These are phyloP conservation scores for Ctenicera cuprea DNA, from an alignment of 2,888 invertebrate species.

Conservation along the genomic window DNA sequence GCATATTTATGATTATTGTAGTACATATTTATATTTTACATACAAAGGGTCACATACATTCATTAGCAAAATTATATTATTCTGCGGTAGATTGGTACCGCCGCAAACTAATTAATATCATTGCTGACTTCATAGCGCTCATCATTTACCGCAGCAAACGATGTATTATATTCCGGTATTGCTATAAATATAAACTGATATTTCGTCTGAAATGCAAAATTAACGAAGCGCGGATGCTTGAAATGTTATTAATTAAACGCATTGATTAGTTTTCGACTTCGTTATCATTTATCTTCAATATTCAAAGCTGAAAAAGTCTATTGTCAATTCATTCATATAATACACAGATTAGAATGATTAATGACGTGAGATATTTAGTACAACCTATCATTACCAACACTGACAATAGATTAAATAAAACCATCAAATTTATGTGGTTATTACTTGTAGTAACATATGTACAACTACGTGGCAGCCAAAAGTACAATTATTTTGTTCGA, in stretches of 20 bases:
- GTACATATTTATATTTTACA: no score
- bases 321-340: not conserved
- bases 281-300: not conserved
- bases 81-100: no score
- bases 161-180: not conserved
- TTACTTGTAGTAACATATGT: no score
- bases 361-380: not conserved
- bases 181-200: not conserved
- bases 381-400: no score
- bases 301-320: not conserved
- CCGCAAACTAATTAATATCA: not conserved
- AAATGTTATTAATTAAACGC: constrained; percentile 7
- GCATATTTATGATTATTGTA: no score
- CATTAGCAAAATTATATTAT: no score
- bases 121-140: not conserved
- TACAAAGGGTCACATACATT: no score
- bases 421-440: no score
- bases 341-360: constrained; percentile 5
- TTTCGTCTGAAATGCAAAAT: constrained; percentile 5
- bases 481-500: no score
- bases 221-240: not conserved
- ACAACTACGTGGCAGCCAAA: no score
- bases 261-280: constrained; percentile 15
- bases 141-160: constrained; percentile 11
- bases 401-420: not conserved